Evolutionary conservation across 2,888 invertebrate genomes (phyloP), one percentile per base, ranked within the genome.

Genomic region (Morinoia aosen): DNA sequence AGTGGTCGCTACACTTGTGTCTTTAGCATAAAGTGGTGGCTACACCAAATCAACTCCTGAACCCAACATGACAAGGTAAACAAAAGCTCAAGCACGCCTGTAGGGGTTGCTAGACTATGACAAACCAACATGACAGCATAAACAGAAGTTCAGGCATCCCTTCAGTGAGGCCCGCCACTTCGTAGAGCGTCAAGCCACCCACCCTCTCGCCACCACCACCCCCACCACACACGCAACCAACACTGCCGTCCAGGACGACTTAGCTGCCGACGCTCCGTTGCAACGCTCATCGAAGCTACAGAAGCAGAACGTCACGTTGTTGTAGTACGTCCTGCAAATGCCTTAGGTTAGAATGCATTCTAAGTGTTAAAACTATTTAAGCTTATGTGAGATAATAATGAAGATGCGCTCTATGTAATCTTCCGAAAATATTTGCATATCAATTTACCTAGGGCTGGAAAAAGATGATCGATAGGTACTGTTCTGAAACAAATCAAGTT

Each of bases 251-350:
- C n/a, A n/a, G 40, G 93, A 57, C 11, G 93, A 57, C 57, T 19
- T 16, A 58, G 48, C 48, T 10, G 93, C 56, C 10, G 93, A 93
- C 11, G 96, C 98, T 91, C 97, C 97, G 97, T 99, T 99, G 97
- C 99, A 99, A 97, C 99, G 98, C 97, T 99, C 98, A 97, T 99
- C 99, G 96, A 99, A 98, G 97, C 98, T 99, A 97, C 99, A 99
- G 97, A 99, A 99, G 97, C 99, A 99, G 98, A 98, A 99, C 88
- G 98, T 98, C 14, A 98, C 98, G 97, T 98, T 98, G 96, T 98
- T 98, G 97, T 98, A 99, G 97, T 98, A 98, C 97, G 98, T 98
- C 97, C 99, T 98, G 97, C 95, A 97, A 97, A 95, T 95, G 95
- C 48, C 3, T 48, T 48, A 5, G 5, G 48, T 48, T 48, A 95